These are phyloP conservation scores for Thymelicus lineola DNA, from an alignment of 2,888 invertebrate genomes.

Conservation along the genomic window DNA sequence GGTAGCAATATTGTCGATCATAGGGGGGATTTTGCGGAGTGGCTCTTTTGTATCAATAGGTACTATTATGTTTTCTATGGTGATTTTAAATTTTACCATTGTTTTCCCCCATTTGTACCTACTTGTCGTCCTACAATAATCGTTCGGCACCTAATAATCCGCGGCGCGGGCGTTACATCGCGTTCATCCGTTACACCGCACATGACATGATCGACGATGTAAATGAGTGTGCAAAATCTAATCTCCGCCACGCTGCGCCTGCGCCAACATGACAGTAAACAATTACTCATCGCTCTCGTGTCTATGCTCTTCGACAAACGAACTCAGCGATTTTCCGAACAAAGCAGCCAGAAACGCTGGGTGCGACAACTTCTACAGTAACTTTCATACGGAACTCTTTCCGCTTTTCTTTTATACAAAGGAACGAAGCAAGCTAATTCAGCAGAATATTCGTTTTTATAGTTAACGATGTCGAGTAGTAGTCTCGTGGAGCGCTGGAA, in stretches of 20 bases:
- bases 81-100: too few relatives aligned
- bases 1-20: too few relatives aligned
- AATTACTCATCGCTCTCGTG: conserved; percentile 31
- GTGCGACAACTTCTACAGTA: conserved; percentile 1
- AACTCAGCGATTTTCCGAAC: neutral
- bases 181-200: neutral
- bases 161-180: too few relatives aligned
- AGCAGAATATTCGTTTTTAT: neutral
- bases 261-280: conserved; percentile 1
- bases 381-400: conserved; percentile 8
- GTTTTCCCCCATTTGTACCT: too few relatives aligned
- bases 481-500: too few relatives aligned
- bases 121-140: too few relatives aligned
- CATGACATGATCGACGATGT: conserved; percentile 28
- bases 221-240: conserved; percentile 29
- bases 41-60: too few relatives aligned
- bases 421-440: conserved; percentile 1
- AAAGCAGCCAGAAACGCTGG: conserved; percentile 6
- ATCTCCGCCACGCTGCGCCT: conserved; percentile 5
- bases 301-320: too few relatives aligned
- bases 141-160: too few relatives aligned
- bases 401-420: neutral
- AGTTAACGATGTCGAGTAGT: too few relatives aligned
- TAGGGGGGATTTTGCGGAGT: too few relatives aligned
- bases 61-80: too few relatives aligned